A percentile compares a stretch with the other conserved stretches of the same genome.
phyloP scores from a whole-genome alignment of 2,113 vertebrate species.

The Hippolais icterina region DNA sequence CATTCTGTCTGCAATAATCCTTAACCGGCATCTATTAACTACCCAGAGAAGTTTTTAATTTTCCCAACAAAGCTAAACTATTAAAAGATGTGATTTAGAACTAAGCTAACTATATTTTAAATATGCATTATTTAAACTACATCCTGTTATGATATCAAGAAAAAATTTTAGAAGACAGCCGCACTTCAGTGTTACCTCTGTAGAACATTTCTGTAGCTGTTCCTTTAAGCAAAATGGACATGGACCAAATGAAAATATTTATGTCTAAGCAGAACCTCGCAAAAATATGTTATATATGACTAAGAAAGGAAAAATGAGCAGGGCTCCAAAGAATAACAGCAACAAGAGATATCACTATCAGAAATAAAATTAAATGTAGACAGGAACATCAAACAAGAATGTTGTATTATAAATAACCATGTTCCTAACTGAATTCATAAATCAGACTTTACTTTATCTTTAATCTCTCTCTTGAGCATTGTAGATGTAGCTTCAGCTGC shows the following conservation, averaged over 20 bases:
- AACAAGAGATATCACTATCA: slow-evolving; percentile 58
- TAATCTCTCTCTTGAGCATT: slow-evolving; percentile 53
- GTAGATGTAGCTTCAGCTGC: background rate
- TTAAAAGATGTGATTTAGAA: background rate
- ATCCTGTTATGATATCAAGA: background rate
- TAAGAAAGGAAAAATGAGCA: slow-evolving; percentile 33
- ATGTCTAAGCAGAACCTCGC: background rate
- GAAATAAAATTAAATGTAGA: slow-evolving; percentile 59
- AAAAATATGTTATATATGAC: slow-evolving; percentile 14
- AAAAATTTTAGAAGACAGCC: background rate
- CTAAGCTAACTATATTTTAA: background rate
- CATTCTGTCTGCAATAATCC: background rate
- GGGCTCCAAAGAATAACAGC: slow-evolving; percentile 21
- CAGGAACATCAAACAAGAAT: slow-evolving; percentile 56
- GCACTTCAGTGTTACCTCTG: background rate
- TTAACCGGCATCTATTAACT: background rate
- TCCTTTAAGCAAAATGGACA: slow-evolving; percentile 23
- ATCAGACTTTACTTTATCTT: slow-evolving; percentile 51
- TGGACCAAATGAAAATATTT: background rate
- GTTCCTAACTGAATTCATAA: slow-evolving; percentile 41
- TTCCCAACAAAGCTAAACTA: background rate
- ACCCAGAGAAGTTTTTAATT: background rate
- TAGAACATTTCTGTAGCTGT: background rate
- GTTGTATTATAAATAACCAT: slow-evolving; percentile 49
- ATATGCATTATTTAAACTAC: background rate